phyloP scores from a whole-genome alignment of 2,113 vertebrate genomes.

The Oncorhynchus tshawytscha region DNA sequence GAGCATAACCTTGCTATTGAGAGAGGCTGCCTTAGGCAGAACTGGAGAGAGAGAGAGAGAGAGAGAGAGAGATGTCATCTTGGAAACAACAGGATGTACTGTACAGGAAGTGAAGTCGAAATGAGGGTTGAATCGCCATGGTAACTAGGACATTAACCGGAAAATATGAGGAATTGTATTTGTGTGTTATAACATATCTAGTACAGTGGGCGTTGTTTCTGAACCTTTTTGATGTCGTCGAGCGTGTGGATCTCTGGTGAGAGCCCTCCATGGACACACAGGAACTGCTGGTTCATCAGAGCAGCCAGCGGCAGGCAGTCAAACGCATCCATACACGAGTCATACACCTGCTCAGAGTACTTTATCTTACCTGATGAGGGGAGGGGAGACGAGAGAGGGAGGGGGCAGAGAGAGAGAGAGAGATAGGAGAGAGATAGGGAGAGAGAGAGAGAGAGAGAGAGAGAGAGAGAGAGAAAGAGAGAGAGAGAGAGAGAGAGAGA shows the following conservation, averaged over 20 bases:
- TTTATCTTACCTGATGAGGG: constrained; percentile 79
- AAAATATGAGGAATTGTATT: constrained; percentile 26
- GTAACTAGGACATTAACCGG: background rate
- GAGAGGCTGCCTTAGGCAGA: no score
- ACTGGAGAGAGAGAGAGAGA: background rate
- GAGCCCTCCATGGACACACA: constrained; percentile 79
- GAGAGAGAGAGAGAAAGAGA: no score
- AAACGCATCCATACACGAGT: constrained; percentile 82
- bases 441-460: no score
- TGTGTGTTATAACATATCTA: background rate
- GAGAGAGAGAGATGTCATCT: constrained; percentile 57
- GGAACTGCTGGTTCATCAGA: constrained; percentile 83
- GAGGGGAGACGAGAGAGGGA: constrained; percentile 15
- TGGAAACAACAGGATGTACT: constrained; percentile 57
- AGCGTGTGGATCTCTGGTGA: constrained; percentile 82
- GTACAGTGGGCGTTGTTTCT: background rate
- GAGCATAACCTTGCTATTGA: no score
- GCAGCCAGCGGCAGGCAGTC: constrained; percentile 80
- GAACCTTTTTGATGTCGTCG: constrained; percentile 82
- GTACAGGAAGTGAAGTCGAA: constrained; percentile 23
- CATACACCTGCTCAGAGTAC: constrained; percentile 83
- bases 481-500: no score
- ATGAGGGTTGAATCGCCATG: constrained; percentile 33
- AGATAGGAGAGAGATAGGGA: no score
- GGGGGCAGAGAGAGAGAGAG: background rate